A percentile compares a stretch with the other conserved stretches of the same genome.
Conservation (phyloP, 2,797 vertebrate species). For the Thripadectes ignobilis region DNA sequence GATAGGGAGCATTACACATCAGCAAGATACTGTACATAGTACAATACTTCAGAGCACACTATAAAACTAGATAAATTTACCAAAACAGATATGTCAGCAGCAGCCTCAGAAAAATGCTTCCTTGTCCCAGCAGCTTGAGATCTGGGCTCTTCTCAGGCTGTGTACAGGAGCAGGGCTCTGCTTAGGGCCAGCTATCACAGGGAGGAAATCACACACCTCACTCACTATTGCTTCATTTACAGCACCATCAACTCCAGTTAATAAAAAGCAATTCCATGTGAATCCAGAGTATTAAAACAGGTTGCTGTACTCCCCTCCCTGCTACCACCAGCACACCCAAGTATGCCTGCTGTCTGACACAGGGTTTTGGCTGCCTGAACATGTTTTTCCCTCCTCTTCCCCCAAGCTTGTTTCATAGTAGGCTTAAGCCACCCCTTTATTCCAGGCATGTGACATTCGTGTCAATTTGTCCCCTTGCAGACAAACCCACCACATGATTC, state of each 20-base stretch:
- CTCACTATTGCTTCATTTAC: fast-evolving
- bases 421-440: not conserved
- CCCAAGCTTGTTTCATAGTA: not conserved
- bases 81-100: not conserved
- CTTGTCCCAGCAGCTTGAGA: not conserved
- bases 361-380: not conserved
- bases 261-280: not conserved
- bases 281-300: not conserved
- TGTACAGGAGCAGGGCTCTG: not conserved
- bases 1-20: not conserved
- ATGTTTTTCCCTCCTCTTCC: not conserved
- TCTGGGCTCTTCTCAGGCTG: not conserved
- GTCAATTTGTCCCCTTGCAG: not conserved
- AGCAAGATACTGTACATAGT: not conserved
- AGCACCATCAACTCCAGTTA: not conserved
- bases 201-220: not conserved
- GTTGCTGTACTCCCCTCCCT: no score
- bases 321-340: not conserved
- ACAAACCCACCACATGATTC: fast-evolving
- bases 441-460: fast-evolving
- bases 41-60: not conserved
- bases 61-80: not conserved
- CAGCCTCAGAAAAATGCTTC: not conserved
- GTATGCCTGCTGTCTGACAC: fast-evolving
- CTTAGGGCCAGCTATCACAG: fast-evolving